Evolutionary conservation across 2,797 vertebrate species (phyloP), one percentile per base, ranked within the genome.

Genomic region (Muraenolepis orangiensis): DNA sequence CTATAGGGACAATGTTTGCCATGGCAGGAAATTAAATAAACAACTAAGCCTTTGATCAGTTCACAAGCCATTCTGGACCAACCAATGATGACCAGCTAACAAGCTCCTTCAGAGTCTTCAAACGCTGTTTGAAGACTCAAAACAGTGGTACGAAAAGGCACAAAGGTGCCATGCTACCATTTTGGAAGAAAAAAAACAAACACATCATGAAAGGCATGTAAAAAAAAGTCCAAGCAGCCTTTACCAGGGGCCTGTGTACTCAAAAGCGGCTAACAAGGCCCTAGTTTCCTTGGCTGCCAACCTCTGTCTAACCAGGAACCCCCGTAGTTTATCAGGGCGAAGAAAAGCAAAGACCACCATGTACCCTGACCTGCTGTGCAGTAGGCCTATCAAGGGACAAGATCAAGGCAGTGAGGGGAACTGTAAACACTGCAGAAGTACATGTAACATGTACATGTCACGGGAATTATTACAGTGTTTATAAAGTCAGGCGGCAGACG

Each of bases 41-140:
- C 11, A 64, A 64, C 16, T 30, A 28, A 14, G 23, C 66, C 29
- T 57, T 73, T 67, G 38, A 72, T 78, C 80, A 69, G 74, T 31
- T 79, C 73, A 77, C 71, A 71, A 72, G 29, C 28, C 28, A 67
- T 67, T 16, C 28, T 30, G 36, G 69, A 31, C n/a, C 30, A 71
- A 29, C 36, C 42, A 40, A 28, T 26, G 36, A 70, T 38, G 28
- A 30, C 40, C 28, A 11, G 4, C 36, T 42, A 71, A 71, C 40
- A 71, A 57, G 28, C 42, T 29, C 13, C 32, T 6, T 40, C 69
- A 23, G 34, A 70, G 34, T 61, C 70, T 71, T 42, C 70, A 71
- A 51, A 71, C 40, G 8, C 26, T 71, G 20, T 2, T n/a, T n/a
- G n/a, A n/a, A n/a, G n/a, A n/a, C n/a, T n/a, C n/a, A n/a, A n/a